These are phyloP conservation scores for Chionis minor DNA, from an alignment of 2,113 vertebrate genomes.

Conservation along the genomic window DNA sequence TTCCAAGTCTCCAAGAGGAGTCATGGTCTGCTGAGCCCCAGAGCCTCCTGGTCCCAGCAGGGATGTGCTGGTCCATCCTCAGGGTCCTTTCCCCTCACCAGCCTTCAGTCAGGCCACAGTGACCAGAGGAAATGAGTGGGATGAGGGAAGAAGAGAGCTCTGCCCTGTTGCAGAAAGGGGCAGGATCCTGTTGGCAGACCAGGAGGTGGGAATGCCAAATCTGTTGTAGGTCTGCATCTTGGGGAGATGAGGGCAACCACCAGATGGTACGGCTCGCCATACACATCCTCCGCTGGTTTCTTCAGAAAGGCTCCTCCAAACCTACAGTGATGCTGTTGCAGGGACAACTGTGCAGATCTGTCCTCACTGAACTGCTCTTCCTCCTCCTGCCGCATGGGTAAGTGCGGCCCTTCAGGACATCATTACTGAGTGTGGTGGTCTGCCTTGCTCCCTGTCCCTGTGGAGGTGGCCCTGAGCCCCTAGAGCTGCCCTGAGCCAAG, in stretches of 20 bases:
- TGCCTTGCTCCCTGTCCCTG: neutral
- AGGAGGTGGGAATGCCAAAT: neutral
- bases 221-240: neutral
- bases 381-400: neutral
- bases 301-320: neutral
- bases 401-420: neutral
- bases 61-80: neutral
- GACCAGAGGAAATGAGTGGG: neutral
- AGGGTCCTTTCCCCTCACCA: neutral
- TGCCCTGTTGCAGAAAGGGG: rapidly evolving
- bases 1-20: rapidly evolving
- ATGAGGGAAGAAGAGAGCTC: neutral
- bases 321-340: neutral
- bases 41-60: neutral
- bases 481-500: neutral
- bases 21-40: neutral
- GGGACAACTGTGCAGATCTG: neutral
- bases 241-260: neutral
- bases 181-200: neutral
- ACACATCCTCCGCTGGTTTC: neutral
- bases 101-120: neutral
- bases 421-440: neutral
- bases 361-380: neutral
- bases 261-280: neutral
- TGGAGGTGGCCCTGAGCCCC: neutral